A percentile compares a stretch with the other conserved stretches of the same genome.
Evolutionary conservation across 1,140 invertebrate genomes (phyloP).

Genomic region (Drosophila repleta): DNA sequence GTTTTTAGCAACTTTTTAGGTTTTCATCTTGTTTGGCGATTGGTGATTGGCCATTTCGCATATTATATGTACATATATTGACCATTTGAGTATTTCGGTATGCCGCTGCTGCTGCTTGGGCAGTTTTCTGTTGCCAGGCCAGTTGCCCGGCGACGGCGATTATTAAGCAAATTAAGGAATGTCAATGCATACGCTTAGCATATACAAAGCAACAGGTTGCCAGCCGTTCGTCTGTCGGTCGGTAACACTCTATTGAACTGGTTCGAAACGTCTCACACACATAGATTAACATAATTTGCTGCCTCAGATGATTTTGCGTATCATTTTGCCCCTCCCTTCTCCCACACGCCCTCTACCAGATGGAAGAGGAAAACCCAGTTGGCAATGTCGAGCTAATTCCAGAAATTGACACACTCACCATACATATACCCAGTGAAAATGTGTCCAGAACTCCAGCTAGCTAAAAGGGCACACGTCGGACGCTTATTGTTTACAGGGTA

Average conservation of each 20-base stretch:
- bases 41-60: constrained; percentile 8
- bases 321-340: constrained; percentile 18
- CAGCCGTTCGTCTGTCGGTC: constrained; percentile 1
- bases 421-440: background rate
- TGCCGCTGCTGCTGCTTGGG: constrained; percentile 5
- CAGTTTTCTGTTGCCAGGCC: constrained; percentile 63
- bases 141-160: constrained; percentile 60
- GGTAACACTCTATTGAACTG: constrained; percentile 69
- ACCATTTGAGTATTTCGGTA: background rate
- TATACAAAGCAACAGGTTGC: constrained; percentile 76
- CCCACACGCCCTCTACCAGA: background rate
- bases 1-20: constrained; percentile 20
- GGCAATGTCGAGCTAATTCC: background rate
- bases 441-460: background rate
- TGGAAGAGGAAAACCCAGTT: no score
- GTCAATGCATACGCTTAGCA: constrained; percentile 76
- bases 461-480: background rate
- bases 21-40: constrained; percentile 38
- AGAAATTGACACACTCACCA: background rate
- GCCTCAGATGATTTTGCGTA: constrained; percentile 46
- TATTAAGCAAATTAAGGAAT: constrained; percentile 80
- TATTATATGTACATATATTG: background rate
- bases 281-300: constrained; percentile 55
- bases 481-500: constrained; percentile 2
- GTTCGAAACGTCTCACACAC: constrained; percentile 40